Percentiles rank a stretch among this genome's conserved stretches.
phyloP scores from a whole-genome alignment of 2,113 vertebrate species.

The Pterocles gutturalis region DNA sequence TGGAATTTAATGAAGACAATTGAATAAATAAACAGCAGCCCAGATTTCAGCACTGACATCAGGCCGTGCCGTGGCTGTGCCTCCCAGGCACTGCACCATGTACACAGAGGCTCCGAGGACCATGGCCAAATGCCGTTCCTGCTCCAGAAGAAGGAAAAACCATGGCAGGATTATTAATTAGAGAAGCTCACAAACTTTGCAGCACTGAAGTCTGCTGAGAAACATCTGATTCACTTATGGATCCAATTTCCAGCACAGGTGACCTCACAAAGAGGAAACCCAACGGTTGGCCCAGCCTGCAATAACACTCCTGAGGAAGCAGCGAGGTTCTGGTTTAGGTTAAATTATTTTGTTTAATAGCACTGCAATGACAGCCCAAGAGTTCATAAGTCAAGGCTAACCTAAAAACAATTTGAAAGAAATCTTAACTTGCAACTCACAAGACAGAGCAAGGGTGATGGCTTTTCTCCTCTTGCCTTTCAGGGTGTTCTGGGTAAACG shows the following conservation, averaged over 20 bases:
- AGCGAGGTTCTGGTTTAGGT: background rate
- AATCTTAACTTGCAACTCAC: background rate
- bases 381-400: background rate
- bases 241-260: background rate
- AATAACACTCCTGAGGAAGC: background rate
- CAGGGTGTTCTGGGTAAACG: background rate
- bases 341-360: background rate
- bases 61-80: background rate
- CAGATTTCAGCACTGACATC: background rate
- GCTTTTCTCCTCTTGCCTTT: background rate
- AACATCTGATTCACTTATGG: background rate
- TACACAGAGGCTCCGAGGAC: background rate
- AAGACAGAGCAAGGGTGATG: background rate
- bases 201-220: background rate
- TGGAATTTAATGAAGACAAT: background rate
- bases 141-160: background rate
- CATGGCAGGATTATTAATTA: background rate
- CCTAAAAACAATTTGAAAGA: background rate
- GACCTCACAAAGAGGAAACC: conserved; percentile 2
- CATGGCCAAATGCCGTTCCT: accelerated
- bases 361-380: background rate
- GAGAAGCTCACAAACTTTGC: background rate
- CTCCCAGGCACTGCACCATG: accelerated
- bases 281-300: background rate
- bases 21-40: background rate